Base-by-base conservation (phyloP, 1,140 invertebrate genomes). In the Pseudachorutes palmiensis region DNA sequence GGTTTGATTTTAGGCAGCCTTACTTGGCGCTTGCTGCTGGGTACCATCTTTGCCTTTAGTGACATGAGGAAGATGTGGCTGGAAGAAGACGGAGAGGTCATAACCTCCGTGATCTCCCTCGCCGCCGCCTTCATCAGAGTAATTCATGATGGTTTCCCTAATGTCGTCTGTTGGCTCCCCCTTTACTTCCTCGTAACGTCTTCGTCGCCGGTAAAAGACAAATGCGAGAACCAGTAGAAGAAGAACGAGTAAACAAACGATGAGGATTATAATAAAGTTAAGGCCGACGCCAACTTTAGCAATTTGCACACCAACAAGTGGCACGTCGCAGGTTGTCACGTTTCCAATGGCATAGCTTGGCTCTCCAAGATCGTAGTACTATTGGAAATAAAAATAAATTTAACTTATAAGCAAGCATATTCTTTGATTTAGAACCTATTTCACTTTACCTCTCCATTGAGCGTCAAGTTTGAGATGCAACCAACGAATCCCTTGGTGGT, bases 101-200 rank as follows among this genome's bases (percentile, higher is more conserved):
- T 93, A 98, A 3, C 89, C 91, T 1, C 92, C 90, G 78, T 84
- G 83, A 76, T 98, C 94, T n/a, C 91, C 90, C 79, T 97, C 94
- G 72, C 94, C 94, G 75, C 92, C 94, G 36, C 94, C 94, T 80
- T 98, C 94, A 75, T 97, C 95, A 77, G 96, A 92, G 76, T 98
- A 97, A 74, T 92, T 92, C 67, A 97, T 96, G 70, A 98, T 97
- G 75, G 93, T 98, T 79, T 97, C 94, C 68, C 94, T 81, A 36
- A 97, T 94, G 77, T 98, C 95, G 76, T 97, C 94, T 72, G 92
- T 86, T n/a, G 80, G 77, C 75, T 97, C 93, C 76, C 94, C 95
- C 32, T 91, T 87, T 72, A 88, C 84, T 66, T 92, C 91, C 75
- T 95, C 89, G 14, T 79, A 76, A 12, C 88, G 86, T 73, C 88